Percentiles rank a stretch among this genome's conserved stretches.
Evolutionary conservation across 2,113 vertebrate species (phyloP).

Genomic region (Phocoena sinus): DNA sequence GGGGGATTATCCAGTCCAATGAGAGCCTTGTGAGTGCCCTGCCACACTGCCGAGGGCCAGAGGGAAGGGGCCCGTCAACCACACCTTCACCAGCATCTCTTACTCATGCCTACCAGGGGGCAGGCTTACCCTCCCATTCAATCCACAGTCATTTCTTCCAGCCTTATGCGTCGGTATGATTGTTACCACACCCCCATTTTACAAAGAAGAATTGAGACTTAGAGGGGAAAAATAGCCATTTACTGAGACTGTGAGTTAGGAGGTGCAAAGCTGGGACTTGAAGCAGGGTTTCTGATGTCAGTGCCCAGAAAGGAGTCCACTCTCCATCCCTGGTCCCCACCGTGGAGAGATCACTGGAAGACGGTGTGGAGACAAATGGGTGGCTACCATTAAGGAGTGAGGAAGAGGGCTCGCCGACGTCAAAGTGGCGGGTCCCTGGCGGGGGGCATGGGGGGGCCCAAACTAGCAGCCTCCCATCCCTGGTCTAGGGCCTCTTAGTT

Average conservation of each 20-base stretch:
- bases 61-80: neutral
- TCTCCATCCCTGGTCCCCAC: neutral
- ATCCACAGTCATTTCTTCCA: neutral
- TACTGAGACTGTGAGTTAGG: neutral
- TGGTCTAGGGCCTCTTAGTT: neutral
- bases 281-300: neutral
- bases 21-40: constrained; percentile 85
- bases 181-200: neutral
- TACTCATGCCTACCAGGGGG: too few species aligned
- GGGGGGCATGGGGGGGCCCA: neutral
- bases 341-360: neutral
- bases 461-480: neutral
- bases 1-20: constrained; percentile 87
- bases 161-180: neutral
- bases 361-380: neutral
- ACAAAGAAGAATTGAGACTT: neutral
- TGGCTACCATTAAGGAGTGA: neutral
- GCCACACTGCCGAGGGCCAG: neutral
- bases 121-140: neutral
- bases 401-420: neutral
- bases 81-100: neutral
- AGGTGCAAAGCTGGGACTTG: neutral
- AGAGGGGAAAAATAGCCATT: neutral
- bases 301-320: neutral
- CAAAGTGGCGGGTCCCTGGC: neutral